A percentile compares a stretch with the other conserved stretches of the same genome.
These are phyloP conservation scores for Diplodus sargus DNA, from an alignment of 2,797 vertebrate genomes.

Conservation along the genomic window DNA sequence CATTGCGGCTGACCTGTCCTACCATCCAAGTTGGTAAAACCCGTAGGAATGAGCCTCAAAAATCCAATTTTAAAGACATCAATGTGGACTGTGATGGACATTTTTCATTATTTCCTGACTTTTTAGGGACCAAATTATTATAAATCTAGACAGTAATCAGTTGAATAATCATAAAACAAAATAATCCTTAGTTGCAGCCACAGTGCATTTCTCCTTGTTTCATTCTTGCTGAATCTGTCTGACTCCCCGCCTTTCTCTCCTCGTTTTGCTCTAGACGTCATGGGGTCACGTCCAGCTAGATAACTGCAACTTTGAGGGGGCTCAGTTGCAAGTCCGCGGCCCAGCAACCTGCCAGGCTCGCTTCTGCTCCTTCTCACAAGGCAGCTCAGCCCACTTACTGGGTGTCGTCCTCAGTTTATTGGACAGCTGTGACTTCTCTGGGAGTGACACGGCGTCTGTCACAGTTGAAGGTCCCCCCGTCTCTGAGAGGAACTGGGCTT, in stretches of 20 bases:
- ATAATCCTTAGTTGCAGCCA: too few relatives aligned
- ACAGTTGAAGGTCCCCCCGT: slow-evolving; percentile 91
- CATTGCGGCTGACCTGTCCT: too few relatives aligned
- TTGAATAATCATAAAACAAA: too few relatives aligned
- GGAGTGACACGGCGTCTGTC: slow-evolving; percentile 91
- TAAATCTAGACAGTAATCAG: too few relatives aligned
- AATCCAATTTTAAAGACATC: too few relatives aligned
- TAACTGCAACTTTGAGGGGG: slow-evolving; percentile 93
- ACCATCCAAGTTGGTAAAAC: too few relatives aligned
- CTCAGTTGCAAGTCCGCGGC: slow-evolving; percentile 90
- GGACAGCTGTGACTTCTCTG: slow-evolving; percentile 93
- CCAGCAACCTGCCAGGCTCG: slow-evolving; percentile 93
- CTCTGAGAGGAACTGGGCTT: slow-evolving; percentile 93
- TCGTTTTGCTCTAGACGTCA: slow-evolving; percentile 83
- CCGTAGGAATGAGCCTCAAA: too few relatives aligned
- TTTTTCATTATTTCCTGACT: too few relatives aligned
- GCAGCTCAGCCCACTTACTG: slow-evolving; percentile 89
- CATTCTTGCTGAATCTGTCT: slow-evolving; percentile 15
- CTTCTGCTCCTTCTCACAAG: slow-evolving; percentile 93
- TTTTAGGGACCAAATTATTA: too few relatives aligned
- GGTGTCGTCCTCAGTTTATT: slow-evolving; percentile 89
- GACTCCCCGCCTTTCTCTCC: not conserved
- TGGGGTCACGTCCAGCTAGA: slow-evolving; percentile 93
- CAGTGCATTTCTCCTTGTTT: not conserved
- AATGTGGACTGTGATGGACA: too few relatives aligned